Base-by-base conservation (phyloP, 92 coral and sea anemone species). In the Epizoanthus ramosus region DNA sequence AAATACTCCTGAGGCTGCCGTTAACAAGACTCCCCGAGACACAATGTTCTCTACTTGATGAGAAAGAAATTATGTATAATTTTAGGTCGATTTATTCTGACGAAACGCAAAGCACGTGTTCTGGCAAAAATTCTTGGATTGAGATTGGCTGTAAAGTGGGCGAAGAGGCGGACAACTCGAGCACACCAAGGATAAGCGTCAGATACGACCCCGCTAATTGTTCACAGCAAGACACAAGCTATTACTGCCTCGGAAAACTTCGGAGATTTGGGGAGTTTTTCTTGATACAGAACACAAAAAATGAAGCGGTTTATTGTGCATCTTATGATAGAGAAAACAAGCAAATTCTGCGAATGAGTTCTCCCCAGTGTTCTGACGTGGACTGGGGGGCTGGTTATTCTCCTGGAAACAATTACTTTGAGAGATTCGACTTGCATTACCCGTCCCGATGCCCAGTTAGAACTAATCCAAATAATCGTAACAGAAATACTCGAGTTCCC, bases 291-390 rank as follows among this genome's bases (percentile, higher is more conserved):
- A 73, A 93, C 80, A 16, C 28, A 67, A 83, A 37, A 53, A 83
- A 74, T 12, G 57, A 67, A 57, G 75, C 31, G 8, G 63, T 91
- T 10, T 85, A 77, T 74, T 93, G 97, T 53, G 73, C 87, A 39
- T 93, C 88, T 86, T 90, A 81, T 86, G 92, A 93, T 45, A 86
- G 73, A 77, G 85, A 71, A 18, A 88, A 79, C 52, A 69, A 86
- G 21, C 90, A 87, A 58, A 63, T 93, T 21, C 70, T 85, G 13
- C 86, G 90, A 68, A 82, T 88, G 54, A 87, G 60, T 56, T 88
- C 97, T 2, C 76, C 92, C 2, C 97, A 93, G 86, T 93, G 97
- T 79, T 88, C 97, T 23, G 97, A 93, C 73, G n/a, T 83, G 22
- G 91, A 91, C 81, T 93, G 92, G 94, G 91, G 91, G 8, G 81